Evolutionary conservation across 2,113 vertebrate genomes (phyloP), one percentile per base, ranked within the genome.

Genomic region (Stegostoma tigrinum): DNA sequence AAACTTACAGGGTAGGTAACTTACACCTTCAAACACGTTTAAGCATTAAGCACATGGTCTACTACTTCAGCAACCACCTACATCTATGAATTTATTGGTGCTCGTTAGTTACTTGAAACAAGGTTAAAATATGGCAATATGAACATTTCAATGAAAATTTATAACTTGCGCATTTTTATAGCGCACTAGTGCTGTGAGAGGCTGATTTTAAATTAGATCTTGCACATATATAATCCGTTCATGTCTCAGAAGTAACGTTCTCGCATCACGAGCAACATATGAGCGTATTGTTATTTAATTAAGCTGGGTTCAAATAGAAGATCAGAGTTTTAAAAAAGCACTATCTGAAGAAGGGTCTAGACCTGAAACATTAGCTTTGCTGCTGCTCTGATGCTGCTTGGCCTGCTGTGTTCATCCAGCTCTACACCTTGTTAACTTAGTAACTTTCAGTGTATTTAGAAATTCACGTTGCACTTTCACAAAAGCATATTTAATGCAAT

Each of bases 101-200:
- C 3, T 24, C 34, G 0, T 87, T 48, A 87, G 45, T 30, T 52
- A 61, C 12, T 61, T 90, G 52, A 27, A 90, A 90, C 52, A 90
- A 90, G 14, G 17, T 72, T 72, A 34, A 95, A 95, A 95, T 95
- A 52, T 52, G 14, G 10, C 8, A 30, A 72, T 12, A 15, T 72
- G 6, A 95, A 95, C 14, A 90, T 61, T 72, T 70, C 94, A 95
- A 48, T 68, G 8, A 24, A 72, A 14, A 95, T 95, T 95, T 95
- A 70, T 48, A 12, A 70, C 19, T 24, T 2, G 48, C 15, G 42
- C 30, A 48, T 23, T 30, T 72, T 70, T 72, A 94, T 94, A n/a
- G 34, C 24, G 24, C 48, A 45, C 19, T 94, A 55, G 67, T 34
- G 5, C 27, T 45, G 42, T 72, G 15, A 72, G 15, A 14, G 67